Evolutionary conservation across 1,140 invertebrate species (phyloP).

Genomic region (Drosophila repletoides): DNA sequence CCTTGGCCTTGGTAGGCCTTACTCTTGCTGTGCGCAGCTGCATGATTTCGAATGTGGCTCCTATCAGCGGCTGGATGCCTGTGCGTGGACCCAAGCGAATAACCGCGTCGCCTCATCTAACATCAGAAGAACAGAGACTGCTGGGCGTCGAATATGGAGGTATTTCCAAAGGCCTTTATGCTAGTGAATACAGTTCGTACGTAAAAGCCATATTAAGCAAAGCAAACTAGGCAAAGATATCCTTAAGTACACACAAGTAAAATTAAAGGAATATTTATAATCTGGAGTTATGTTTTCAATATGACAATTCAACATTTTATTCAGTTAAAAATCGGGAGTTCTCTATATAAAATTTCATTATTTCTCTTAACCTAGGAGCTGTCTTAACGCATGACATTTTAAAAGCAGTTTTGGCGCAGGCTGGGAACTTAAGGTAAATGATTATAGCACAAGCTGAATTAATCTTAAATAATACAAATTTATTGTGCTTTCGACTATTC

Average conservation of each 20-base stretch:
- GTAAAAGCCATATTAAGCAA: constrained; percentile 46
- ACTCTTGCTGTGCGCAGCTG: constrained; percentile 86
- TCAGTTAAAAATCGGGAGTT: constrained; percentile 50
- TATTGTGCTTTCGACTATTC: constrained; percentile 6
- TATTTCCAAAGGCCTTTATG: constrained; percentile 57
- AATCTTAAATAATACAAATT: neutral
- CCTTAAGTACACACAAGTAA: too few species aligned
- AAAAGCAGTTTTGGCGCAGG: constrained; percentile 28
- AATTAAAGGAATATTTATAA: neutral
- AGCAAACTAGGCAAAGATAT: neutral
- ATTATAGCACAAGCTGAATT: constrained; percentile 1
- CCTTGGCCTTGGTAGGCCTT: constrained; percentile 83
- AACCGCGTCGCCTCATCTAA: constrained; percentile 4
- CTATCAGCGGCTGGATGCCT: constrained; percentile 88
- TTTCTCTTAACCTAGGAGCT: neutral
- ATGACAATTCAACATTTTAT: constrained; percentile 65
- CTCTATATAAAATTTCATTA: constrained; percentile 46
- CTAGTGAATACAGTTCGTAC: constrained; percentile 61
- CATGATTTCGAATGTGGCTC: constrained; percentile 87
- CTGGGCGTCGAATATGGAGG: constrained; percentile 30
- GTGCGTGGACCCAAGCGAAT: constrained; percentile 85
- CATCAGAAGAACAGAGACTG: constrained; percentile 37
- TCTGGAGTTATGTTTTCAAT: neutral
- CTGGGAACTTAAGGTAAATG: constrained; percentile 2
- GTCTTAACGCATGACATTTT: neutral